A percentile compares a stretch with the other conserved stretches of the same genome.
Evolutionary conservation across 1,140 invertebrate genomes (phyloP).

Genomic region (Aphidius ervi): DNA sequence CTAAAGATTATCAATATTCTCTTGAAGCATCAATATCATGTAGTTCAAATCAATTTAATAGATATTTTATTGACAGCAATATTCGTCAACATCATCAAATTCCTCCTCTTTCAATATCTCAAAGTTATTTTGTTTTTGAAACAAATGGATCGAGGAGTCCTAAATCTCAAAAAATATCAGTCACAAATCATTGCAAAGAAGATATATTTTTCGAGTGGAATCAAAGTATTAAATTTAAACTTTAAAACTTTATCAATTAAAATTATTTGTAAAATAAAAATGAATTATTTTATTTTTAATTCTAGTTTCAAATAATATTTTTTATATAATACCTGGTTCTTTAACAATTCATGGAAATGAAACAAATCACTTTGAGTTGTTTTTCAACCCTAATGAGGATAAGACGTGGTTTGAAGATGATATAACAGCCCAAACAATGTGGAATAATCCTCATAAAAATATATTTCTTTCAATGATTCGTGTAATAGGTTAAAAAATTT

Average conservation of each 20-base stretch:
- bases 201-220: conserved; percentile 33
- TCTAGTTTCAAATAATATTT: no score
- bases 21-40: conserved; percentile 14
- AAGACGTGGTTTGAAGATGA: no score
- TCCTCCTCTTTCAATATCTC: conserved; percentile 32
- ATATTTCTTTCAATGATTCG: no score
- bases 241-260: neutral
- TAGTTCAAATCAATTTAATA: conserved; percentile 27
- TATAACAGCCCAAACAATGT: no score
- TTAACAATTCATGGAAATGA: no score
- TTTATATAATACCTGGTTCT: no score
- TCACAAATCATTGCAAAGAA: conserved; percentile 32
- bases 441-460: no score
- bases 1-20: conserved; percentile 4
- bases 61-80: conserved; percentile 33
- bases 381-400: no score
- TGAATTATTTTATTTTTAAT: no score
- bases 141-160: conserved; percentile 16
- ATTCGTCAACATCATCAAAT: conserved; percentile 12
- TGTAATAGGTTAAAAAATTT: no score
- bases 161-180: conserved; percentile 25
- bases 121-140: conserved; percentile 35
- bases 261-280: no score
- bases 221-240: conserved; percentile 27
- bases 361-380: no score